A percentile compares a stretch with the other conserved stretches of the same genome.
Conservation (phyloP, 1,140 invertebrate genomes). For the Drosophila repletoides region DNA sequence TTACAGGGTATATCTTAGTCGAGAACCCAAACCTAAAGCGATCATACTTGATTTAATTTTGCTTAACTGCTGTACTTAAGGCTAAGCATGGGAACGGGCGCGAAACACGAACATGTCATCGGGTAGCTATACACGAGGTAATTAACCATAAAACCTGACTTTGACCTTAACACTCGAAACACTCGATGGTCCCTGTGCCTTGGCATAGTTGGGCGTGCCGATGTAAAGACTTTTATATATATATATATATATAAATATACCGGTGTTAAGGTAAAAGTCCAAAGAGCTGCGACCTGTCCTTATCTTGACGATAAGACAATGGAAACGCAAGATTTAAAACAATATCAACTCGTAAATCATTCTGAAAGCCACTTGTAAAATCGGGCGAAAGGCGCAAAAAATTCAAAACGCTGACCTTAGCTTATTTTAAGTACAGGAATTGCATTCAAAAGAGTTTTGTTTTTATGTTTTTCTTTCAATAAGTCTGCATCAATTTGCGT, state of each 20-base stretch:
- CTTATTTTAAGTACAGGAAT: slow-evolving; percentile 18
- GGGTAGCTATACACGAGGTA: slow-evolving; percentile 52
- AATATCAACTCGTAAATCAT: slow-evolving; percentile 68
- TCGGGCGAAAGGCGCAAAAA: slow-evolving; percentile 56
- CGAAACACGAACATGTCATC: slow-evolving; percentile 39
- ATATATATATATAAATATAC: background rate
- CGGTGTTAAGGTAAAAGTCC: slow-evolving; percentile 4
- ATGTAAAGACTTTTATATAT: background rate
- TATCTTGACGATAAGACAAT: slow-evolving; percentile 36
- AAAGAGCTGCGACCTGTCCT: background rate
- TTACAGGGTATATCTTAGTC: too few relatives aligned
- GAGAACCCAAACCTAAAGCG: too few relatives aligned
- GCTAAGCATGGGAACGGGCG: slow-evolving; percentile 59
- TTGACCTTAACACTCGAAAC: slow-evolving; percentile 73
- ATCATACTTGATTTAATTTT: slow-evolving; percentile 8
- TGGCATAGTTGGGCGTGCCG: slow-evolving; percentile 33
- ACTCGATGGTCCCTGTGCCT: slow-evolving; percentile 34
- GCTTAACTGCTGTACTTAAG: slow-evolving; percentile 8
- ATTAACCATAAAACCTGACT: slow-evolving; percentile 75
- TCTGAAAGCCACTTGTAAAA: slow-evolving; percentile 10
- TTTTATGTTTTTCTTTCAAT: slow-evolving; percentile 41
- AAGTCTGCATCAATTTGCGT: slow-evolving; percentile 55
- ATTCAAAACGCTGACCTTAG: slow-evolving; percentile 64
- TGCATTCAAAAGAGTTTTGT: slow-evolving; percentile 41
- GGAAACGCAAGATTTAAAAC: slow-evolving; percentile 20